phyloP scores from a whole-genome alignment of 2,113 vertebrate genomes.

The Sigmodon hispidus region DNA sequence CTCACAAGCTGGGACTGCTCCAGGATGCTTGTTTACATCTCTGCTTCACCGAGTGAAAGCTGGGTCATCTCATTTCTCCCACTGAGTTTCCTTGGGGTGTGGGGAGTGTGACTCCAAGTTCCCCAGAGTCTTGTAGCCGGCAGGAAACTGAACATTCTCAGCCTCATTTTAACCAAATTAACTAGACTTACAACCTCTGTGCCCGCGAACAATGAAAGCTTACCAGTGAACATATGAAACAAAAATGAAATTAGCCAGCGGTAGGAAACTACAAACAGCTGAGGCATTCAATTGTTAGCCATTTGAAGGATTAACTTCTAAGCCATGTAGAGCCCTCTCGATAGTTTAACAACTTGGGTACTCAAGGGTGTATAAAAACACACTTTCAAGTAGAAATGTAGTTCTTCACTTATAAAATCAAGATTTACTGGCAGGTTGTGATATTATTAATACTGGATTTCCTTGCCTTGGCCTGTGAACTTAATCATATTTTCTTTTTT shows the following conservation, averaged over 20 bases:
- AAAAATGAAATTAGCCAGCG: constrained; percentile 89
- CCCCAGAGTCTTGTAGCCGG: constrained; percentile 64
- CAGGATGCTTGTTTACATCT: constrained; percentile 17
- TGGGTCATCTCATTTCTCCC: background rate
- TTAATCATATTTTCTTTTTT: constrained; percentile 84
- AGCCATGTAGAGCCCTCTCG: constrained; percentile 88
- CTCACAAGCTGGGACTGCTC: background rate
- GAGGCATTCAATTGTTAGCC: constrained; percentile 88
- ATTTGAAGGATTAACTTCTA: constrained; percentile 92
- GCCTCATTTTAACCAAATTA: constrained; percentile 86
- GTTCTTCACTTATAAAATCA: constrained; percentile 88
- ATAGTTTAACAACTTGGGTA: constrained; percentile 88
- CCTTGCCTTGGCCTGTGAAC: constrained; percentile 78
- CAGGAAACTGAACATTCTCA: constrained; percentile 78
- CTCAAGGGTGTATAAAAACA: constrained; percentile 89
- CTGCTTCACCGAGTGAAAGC: background rate
- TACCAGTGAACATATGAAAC: constrained; percentile 85
- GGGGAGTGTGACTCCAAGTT: constrained; percentile 56
- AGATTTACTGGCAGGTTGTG: constrained; percentile 87
- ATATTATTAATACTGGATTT: constrained; percentile 87
- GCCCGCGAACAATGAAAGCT: constrained; percentile 86
- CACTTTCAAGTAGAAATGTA: constrained; percentile 88
- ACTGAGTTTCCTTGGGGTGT: constrained; percentile 54
- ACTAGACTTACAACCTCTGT: constrained; percentile 83
- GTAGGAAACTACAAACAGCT: constrained; percentile 88